phyloP scores from a whole-genome alignment of 2,888 invertebrate species.

The Argyresthia goedartella region DNA sequence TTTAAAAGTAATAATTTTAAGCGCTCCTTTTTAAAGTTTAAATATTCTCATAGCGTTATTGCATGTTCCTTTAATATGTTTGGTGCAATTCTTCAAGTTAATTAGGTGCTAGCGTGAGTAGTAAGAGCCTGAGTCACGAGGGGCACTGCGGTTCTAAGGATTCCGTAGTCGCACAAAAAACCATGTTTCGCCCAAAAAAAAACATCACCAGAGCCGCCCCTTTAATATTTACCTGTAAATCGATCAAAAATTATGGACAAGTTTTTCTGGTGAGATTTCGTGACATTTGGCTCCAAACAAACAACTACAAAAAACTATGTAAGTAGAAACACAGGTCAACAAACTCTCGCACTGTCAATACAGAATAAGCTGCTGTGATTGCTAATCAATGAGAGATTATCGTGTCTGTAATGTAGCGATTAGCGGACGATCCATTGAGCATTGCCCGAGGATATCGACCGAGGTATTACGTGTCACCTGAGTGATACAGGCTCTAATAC shows the following conservation, averaged over 20 bases:
- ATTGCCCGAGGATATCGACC: conserved; percentile 28
- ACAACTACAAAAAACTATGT: too few species aligned
- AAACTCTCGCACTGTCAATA: neutral
- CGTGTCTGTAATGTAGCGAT: conserved; percentile 35
- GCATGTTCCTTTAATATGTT: conserved; percentile 1
- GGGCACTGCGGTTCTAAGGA: neutral
- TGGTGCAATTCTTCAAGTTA: conserved; percentile 1
- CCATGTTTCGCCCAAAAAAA: too few species aligned
- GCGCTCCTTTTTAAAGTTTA: neutral
- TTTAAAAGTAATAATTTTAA: neutral
- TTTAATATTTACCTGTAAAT: too few species aligned
- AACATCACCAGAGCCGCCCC: too few species aligned
- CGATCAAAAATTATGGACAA: too few species aligned
- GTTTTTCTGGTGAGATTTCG: too few species aligned
- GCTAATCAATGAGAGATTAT: conserved; percentile 29
- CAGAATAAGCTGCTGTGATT: conserved; percentile 21
- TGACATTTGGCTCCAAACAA: too few species aligned
- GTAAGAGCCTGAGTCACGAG: neutral
- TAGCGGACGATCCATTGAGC: conserved; percentile 31
- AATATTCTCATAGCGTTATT: neutral
- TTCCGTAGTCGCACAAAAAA: conserved; percentile 4
- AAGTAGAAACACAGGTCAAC: too few species aligned
- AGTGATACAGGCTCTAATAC: too few species aligned
- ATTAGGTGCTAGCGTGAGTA: conserved; percentile 1
- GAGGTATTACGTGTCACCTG: conserved; percentile 36